These are phyloP conservation scores for Sinocyclocheilus maitianheensis DNA, from an alignment of 2,113 vertebrate genomes.

Conservation along the genomic window DNA sequence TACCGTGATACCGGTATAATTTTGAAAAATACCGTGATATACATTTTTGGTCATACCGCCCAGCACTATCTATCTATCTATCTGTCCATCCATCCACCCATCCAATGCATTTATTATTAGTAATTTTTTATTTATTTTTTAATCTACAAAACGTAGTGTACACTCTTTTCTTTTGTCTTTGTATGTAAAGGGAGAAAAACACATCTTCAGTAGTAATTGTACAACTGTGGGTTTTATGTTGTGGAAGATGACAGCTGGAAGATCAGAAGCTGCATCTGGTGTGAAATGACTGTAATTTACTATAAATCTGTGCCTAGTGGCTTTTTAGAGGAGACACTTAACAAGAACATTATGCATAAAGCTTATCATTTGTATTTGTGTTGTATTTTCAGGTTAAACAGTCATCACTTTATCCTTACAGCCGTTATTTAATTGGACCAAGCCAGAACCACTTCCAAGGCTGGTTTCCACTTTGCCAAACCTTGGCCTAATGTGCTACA, in stretches of 20 bases:
- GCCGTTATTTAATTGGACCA: not conserved
- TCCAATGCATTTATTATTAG: not conserved
- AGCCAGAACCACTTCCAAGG: not conserved
- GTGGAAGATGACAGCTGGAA: constrained; percentile 42
- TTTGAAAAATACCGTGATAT: no score
- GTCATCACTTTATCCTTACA: not conserved
- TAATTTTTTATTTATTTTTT: not conserved
- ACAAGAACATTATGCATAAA: constrained; percentile 28
- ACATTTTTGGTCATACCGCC: no score
- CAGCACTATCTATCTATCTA: no score
- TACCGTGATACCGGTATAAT: no score
- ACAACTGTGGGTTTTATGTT: constrained; percentile 17
- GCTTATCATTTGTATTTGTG: constrained; percentile 24
- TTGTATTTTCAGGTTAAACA: not conserved
- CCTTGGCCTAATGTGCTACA: not conserved
- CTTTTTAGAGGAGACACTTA: constrained; percentile 30
- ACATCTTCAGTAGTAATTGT: not conserved
- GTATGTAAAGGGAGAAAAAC: not conserved
- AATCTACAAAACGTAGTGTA: not conserved
- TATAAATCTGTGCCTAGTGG: constrained; percentile 45
- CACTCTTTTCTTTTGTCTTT: not conserved
- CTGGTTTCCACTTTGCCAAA: not conserved
- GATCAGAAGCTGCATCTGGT: constrained; percentile 45
- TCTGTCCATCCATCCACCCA: no score
- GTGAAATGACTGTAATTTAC: constrained; percentile 50